These are phyloP conservation scores for Lomographa bimaculata DNA, from an alignment of 2,888 invertebrate species.

Conservation along the genomic window DNA sequence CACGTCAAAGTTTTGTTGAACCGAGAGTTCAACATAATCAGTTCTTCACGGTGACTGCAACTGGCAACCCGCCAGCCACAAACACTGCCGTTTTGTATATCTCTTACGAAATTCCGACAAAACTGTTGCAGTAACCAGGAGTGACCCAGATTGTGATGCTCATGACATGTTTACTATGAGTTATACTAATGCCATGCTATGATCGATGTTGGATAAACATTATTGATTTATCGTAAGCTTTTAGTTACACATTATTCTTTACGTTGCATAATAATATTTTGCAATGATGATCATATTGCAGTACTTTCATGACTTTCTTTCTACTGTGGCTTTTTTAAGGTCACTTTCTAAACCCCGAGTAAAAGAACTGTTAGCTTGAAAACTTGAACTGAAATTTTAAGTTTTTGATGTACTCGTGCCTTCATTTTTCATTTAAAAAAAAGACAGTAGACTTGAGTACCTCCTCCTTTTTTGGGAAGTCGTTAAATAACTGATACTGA, in stretches of 20 bases:
- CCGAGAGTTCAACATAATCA: conserved; percentile 15
- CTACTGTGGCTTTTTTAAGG: too few species aligned
- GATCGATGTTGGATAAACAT: conserved; percentile 29
- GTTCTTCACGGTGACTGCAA: conserved; percentile 44
- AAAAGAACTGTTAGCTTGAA: too few species aligned
- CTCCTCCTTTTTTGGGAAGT: too few species aligned
- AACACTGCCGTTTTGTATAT: conserved; percentile 65
- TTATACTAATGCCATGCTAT: conserved; percentile 28
- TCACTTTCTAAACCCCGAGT: too few species aligned
- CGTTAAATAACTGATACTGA: too few species aligned
- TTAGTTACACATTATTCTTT: conserved; percentile 17
- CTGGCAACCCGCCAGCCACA: conserved; percentile 63
- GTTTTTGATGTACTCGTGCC: too few species aligned
- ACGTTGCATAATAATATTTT: conserved; percentile 1
- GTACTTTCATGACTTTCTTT: conserved; percentile 1
- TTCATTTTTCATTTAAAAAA: too few species aligned
- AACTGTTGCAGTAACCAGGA: conserved; percentile 67
- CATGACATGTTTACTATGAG: conserved; percentile 41
- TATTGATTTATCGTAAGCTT: conserved; percentile 30
- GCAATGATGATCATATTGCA: not conserved
- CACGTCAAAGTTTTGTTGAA: conserved; percentile 20
- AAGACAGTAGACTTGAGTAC: too few species aligned
- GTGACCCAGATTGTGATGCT: conserved; percentile 63
- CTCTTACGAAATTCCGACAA: conserved; percentile 77
- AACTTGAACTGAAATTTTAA: too few species aligned